Conservation (phyloP, 2,113 vertebrate genomes). For the Promerops cafer region DNA sequence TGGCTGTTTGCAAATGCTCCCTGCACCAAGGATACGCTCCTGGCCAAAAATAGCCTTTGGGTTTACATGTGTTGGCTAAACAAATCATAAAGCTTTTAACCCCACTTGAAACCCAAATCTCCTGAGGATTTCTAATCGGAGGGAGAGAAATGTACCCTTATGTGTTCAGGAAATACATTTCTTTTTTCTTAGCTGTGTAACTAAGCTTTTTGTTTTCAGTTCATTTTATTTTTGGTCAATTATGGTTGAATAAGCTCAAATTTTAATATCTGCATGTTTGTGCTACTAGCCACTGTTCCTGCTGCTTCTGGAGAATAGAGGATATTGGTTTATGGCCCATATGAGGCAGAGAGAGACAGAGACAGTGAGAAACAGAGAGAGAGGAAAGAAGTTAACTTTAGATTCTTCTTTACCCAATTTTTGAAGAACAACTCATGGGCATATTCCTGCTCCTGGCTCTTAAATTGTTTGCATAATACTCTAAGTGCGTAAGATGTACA, state of each 20-base stretch:
- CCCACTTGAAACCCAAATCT: background rate
- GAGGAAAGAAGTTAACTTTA: background rate
- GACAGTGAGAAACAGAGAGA: background rate
- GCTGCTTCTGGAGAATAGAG: constrained; percentile 19
- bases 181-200: background rate
- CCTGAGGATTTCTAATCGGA: background rate
- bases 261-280: constrained; percentile 27
- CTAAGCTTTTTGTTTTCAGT: constrained; percentile 5
- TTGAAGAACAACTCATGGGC: background rate
- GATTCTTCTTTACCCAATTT: background rate
- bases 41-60: constrained; percentile 7
- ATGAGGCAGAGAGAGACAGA: background rate
- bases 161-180: background rate
- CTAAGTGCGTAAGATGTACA: background rate
- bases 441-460: background rate
- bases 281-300: background rate
- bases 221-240: constrained; percentile 19
- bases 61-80: constrained; percentile 10
- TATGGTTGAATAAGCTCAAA: constrained; percentile 6
- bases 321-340: background rate
- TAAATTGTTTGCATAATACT: background rate
- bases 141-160: background rate
- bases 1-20: background rate
- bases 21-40: background rate
- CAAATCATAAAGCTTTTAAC: constrained; percentile 44